Evolutionary conservation across 2,888 invertebrate genomes (phyloP).

Genomic region (Philereme transversata): DNA sequence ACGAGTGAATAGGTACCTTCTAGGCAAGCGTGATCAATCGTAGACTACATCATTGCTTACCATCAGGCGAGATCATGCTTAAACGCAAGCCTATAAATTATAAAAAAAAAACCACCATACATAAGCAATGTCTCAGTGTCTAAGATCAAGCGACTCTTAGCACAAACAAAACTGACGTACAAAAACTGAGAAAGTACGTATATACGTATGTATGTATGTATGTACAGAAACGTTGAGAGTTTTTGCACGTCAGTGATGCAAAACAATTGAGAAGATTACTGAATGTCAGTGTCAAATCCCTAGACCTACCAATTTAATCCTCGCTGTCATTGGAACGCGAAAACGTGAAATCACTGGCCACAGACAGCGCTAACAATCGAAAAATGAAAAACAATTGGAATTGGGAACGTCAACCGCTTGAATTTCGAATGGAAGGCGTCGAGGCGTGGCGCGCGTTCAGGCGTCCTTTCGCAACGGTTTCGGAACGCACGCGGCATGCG

Average conservation of each 20-base stretch:
- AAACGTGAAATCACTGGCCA: slow-evolving; percentile 59
- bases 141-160: too few species aligned
- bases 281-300: slow-evolving; percentile 10
- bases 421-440: slow-evolving; percentile 61
- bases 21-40: too few species aligned
- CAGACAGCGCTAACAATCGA: slow-evolving; percentile 65
- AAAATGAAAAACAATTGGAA: slow-evolving; percentile 81
- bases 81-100: too few species aligned
- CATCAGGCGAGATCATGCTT: too few species aligned
- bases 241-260: background rate
- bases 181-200: too few species aligned
- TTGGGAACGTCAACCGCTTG: slow-evolving; percentile 78
- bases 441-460: slow-evolving; percentile 55
- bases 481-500: slow-evolving; percentile 57
- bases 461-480: slow-evolving; percentile 43
- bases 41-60: too few species aligned
- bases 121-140: too few species aligned
- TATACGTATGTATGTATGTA: too few species aligned
- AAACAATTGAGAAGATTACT: slow-evolving; percentile 10
- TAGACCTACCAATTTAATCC: slow-evolving; percentile 28
- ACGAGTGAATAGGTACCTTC: too few species aligned
- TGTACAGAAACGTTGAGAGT: too few species aligned
- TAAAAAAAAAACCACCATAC: too few species aligned
- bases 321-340: slow-evolving; percentile 44
- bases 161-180: too few species aligned